Percentiles rank a stretch among this genome's conserved stretches.
Evolutionary conservation across 2,797 vertebrate species (phyloP).

Genomic region (Rhyacichthys aspro): DNA sequence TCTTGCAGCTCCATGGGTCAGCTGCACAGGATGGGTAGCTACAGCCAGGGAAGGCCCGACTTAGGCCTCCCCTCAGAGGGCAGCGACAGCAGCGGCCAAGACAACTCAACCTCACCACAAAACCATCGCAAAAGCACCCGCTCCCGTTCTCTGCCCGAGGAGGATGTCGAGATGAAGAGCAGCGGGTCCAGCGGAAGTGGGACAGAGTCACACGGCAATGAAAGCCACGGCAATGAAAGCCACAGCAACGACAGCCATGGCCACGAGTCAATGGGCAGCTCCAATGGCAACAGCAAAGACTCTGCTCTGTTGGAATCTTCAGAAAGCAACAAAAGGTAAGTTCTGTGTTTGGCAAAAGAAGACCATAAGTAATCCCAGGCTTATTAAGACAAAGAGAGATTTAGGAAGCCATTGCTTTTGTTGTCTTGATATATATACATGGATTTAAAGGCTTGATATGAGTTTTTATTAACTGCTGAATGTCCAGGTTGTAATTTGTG

Average conservation of each 20-base stretch:
- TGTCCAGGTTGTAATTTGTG: no score
- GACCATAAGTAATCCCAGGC: no score
- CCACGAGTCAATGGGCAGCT: slow-evolving; percentile 80
- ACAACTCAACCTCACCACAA: slow-evolving; percentile 51
- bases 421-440: no score
- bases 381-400: no score
- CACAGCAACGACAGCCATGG: slow-evolving; percentile 82
- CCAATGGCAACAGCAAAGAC: slow-evolving; percentile 84
- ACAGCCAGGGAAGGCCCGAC: slow-evolving; percentile 67
- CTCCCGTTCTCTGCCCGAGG: slow-evolving; percentile 77
- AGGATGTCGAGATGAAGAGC: slow-evolving; percentile 90
- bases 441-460: no score
- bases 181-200: slow-evolving; percentile 85
- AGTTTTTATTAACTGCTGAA: no score
- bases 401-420: no score
- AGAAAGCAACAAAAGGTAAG: slow-evolving; percentile 82
- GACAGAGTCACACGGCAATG: slow-evolving; percentile 81
- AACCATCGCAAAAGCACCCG: slow-evolving; percentile 64
- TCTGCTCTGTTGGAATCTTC: slow-evolving; percentile 84
- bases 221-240: slow-evolving; percentile 80
- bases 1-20: slow-evolving; percentile 73
- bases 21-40: slow-evolving; percentile 80
- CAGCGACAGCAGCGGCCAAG: slow-evolving; percentile 80
- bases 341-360: no score
- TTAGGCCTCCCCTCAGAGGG: slow-evolving; percentile 81